These are phyloP conservation scores for Stenodera caucasica DNA, from an alignment of 2,888 invertebrate genomes.

Conservation along the genomic window DNA sequence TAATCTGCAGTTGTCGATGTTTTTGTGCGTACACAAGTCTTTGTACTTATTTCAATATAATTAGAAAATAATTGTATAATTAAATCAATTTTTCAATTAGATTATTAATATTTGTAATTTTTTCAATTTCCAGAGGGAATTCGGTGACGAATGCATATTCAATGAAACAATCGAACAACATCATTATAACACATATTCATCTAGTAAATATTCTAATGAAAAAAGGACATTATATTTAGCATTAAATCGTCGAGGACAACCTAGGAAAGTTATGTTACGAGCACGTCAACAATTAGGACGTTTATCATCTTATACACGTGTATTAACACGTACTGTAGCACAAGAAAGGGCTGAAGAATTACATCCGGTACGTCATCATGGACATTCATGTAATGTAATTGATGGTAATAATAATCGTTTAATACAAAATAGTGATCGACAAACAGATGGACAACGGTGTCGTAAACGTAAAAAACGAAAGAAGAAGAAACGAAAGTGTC, in stretches of 20 bases:
- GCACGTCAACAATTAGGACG: constrained; percentile 68
- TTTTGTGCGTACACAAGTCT: no score
- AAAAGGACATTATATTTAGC: constrained; percentile 76
- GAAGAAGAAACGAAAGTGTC: constrained; percentile 56
- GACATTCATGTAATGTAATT: constrained; percentile 42
- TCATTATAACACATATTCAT: constrained; percentile 84
- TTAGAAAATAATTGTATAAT: no score
- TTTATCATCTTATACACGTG: constrained; percentile 74
- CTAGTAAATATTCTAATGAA: constrained; percentile 70
- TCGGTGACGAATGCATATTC: constrained; percentile 80
- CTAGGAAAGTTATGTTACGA: constrained; percentile 73
- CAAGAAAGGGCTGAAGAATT: constrained; percentile 59
- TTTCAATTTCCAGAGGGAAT: constrained; percentile 76
- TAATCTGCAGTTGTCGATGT: no score
- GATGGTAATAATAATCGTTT: constrained; percentile 37
- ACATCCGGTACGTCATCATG: constrained; percentile 55
- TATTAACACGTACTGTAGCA: constrained; percentile 64
- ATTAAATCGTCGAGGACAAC: constrained; percentile 71
- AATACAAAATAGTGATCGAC: constrained; percentile 41
- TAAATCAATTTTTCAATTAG: not conserved
- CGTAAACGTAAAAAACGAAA: constrained; percentile 59
- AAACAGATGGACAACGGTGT: constrained; percentile 55
- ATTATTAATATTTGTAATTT: not conserved
- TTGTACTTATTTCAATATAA: no score
- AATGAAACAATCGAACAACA: constrained; percentile 84